Evolutionary conservation across 2,888 invertebrate genomes (phyloP), one percentile per base, ranked within the genome.

Genomic region (Clanis bilineata): DNA sequence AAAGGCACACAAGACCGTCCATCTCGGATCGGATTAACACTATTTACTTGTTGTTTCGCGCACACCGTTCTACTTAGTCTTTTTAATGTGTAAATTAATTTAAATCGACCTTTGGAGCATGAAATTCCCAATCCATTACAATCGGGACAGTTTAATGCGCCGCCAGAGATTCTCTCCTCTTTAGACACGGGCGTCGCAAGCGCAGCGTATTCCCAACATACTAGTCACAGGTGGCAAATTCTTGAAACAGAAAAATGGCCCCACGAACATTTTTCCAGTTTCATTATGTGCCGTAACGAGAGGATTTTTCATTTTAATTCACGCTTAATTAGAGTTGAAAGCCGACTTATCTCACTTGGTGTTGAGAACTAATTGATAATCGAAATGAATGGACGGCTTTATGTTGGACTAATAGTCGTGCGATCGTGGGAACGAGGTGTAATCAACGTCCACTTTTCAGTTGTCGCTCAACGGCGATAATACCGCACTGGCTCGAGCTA

Each of bases 11-110:
- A 71, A 64, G 64, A 62, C 67, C 71, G 77, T 76, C 79, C 69
- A 70, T 77, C 71, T 63, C 74, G 65, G 74, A 76, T 82, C 80
- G 79, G 84, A 85, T 88, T 86, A 88, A 77, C 76, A 82, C 80
- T 83, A 82, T 86, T 87, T 85, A 86, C 84, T 82, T 75, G 77
- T 77, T 74, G 77, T 78, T 80, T 74, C 74, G 70, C 77, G 66
- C 70, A 60, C 67, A 71, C 68, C 72, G 71, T 74, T 73, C 71
- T 74, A 82, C 83, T 85, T 82, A 69, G 74, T 84, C 82, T 82
- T 82, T 84, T 82, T 83, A 85, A 85, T 83, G 86, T 86, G 75
- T 87, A 86, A 88, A 90, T 90, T 89, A 90, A 90, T 90, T 90
- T 85, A 83, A 85, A 85, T 80, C 83, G 82, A 86, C 85, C 85